Conservation (phyloP, 2,888 invertebrate genomes). For the Eumacrocentrus americanus region DNA sequence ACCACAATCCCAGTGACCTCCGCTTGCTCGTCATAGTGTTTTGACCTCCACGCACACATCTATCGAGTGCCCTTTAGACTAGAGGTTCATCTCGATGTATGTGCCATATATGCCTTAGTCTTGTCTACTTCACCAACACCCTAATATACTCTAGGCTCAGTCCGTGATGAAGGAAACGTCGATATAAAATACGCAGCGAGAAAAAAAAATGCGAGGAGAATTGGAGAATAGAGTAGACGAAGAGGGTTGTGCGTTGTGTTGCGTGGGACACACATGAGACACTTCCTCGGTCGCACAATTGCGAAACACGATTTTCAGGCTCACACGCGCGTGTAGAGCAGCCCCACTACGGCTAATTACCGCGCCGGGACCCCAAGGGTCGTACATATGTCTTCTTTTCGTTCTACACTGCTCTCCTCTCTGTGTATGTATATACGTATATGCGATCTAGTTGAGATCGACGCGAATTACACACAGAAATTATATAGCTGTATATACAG, state of each 20-base stretch:
- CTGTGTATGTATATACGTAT: neutral
- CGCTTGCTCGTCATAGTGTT: constrained; percentile 10
- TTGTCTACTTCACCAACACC: constrained; percentile 30
- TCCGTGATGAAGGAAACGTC: constrained; percentile 16
- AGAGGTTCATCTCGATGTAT: neutral
- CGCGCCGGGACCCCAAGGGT: constrained; percentile 37
- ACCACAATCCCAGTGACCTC: constrained; percentile 26
- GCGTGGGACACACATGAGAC: constrained; percentile 46
- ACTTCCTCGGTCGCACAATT: constrained; percentile 45
- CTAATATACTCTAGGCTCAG: constrained; percentile 21
- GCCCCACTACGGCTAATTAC: constrained; percentile 45
- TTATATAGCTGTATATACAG: neutral
- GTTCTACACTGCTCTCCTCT: neutral
- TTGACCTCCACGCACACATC: constrained; percentile 17
- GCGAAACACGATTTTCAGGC: constrained; percentile 52
- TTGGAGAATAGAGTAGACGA: constrained; percentile 19
- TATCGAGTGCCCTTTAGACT: too few species aligned
- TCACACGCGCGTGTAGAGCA: constrained; percentile 48
- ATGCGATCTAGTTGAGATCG: too few species aligned
- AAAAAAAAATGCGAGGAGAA: constrained; percentile 7
- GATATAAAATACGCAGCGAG: constrained; percentile 11
- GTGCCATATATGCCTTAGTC: constrained; percentile 3
- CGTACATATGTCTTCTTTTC: constrained; percentile 27
- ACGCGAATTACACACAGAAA: neutral
- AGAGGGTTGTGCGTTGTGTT: too few species aligned